These are phyloP conservation scores for Syngnathus typhle DNA, from an alignment of 2,113 vertebrate genomes.

Conservation along the genomic window DNA sequence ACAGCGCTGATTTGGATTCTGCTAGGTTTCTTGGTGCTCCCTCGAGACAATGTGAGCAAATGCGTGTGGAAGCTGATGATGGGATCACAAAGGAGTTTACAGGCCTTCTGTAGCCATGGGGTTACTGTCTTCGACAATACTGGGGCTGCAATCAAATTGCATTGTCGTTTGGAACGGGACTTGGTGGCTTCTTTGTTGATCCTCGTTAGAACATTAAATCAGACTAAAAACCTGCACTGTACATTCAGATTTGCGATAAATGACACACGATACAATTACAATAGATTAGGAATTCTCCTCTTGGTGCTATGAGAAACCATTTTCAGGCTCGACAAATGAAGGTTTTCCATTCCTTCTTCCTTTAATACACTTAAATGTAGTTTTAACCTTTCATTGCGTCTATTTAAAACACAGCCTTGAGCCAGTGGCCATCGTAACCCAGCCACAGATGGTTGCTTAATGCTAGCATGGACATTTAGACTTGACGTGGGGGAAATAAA, in stretches of 20 bases:
- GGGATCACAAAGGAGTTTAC: slow-evolving; percentile 9
- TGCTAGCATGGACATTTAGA: slow-evolving; percentile 53
- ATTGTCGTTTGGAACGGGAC: slow-evolving; percentile 4
- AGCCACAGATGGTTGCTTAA: slow-evolving; percentile 63
- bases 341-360: background rate
- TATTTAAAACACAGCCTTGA: slow-evolving; percentile 59
- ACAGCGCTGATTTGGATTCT: slow-evolving; percentile 7
- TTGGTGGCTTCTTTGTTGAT: slow-evolving; percentile 25
- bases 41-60: slow-evolving; percentile 23
- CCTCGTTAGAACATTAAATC: slow-evolving; percentile 18
- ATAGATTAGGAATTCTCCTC: slow-evolving; percentile 11
- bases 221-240: background rate
- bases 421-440: slow-evolving; percentile 41
- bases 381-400: slow-evolving; percentile 37
- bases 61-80: slow-evolving; percentile 26
- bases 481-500: slow-evolving; percentile 20
- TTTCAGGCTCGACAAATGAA: background rate
- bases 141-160: slow-evolving; percentile 22
- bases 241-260: slow-evolving; percentile 10
- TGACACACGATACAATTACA: slow-evolving; percentile 8
- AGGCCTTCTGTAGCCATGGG: slow-evolving; percentile 9
- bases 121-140: slow-evolving; percentile 9
- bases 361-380: slow-evolving; percentile 16
- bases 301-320: slow-evolving; percentile 21
- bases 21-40: slow-evolving; percentile 16